Conservation (phyloP, 2,113 vertebrate genomes). For the Perca fluviatilis region DNA sequence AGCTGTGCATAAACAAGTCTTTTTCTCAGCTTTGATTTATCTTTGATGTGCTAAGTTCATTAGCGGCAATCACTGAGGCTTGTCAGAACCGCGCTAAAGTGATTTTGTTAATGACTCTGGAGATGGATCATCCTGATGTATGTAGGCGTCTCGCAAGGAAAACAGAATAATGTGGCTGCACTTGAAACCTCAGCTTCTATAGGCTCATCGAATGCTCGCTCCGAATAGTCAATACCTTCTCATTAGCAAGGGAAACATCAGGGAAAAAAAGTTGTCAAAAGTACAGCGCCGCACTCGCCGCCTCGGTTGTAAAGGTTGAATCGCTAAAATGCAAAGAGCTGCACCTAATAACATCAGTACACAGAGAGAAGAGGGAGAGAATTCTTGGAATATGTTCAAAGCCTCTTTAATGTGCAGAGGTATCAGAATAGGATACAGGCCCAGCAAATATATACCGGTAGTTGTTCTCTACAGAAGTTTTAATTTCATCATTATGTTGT, state of each 20-base stretch:
- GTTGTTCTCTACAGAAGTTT: too few species aligned
- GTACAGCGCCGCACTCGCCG: not conserved
- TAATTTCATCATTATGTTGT: not conserved
- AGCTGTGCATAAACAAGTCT: conserved; percentile 53
- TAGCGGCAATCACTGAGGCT: conserved; percentile 84
- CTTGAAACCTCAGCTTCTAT: conserved; percentile 55
- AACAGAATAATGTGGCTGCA: conserved; percentile 76
- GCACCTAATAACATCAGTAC: not conserved
- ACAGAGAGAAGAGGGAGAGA: not conserved
- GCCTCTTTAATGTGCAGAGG: not conserved
- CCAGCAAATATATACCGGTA: not conserved
- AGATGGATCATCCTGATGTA: conserved; percentile 83
- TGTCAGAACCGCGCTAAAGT: conserved; percentile 80
- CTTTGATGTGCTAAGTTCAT: conserved; percentile 83
- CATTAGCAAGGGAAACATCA: conserved; percentile 62
- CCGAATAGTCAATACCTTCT: conserved; percentile 64
- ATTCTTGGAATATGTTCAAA: conserved; percentile 21
- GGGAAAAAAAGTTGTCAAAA: conserved; percentile 40
- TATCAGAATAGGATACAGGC: not conserved
- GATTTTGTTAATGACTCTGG: conserved; percentile 83
- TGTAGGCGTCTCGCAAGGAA: conserved; percentile 77
- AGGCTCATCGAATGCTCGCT: conserved; percentile 46
- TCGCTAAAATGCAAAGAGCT: conserved; percentile 19
- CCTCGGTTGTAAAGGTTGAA: conserved; percentile 31
- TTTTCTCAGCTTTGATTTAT: conserved; percentile 80